A percentile compares a stretch with the other conserved stretches of the same genome.
These are phyloP conservation scores for Machimus atricapillus DNA, from an alignment of 2,888 invertebrate species.

Conservation along the genomic window DNA sequence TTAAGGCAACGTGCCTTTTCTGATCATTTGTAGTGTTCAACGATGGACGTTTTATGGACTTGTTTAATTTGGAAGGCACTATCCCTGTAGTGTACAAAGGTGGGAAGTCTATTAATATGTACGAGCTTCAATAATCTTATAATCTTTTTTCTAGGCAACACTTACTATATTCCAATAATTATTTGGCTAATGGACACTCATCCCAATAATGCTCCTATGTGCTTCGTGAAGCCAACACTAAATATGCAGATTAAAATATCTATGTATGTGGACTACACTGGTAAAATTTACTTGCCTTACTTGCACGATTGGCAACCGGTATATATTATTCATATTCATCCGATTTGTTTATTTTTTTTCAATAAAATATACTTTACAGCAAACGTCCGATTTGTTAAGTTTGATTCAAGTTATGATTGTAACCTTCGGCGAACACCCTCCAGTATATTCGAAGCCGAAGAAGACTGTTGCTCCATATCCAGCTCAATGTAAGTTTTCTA, in stretches of 20 bases:
- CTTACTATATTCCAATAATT: constrained; percentile 95
- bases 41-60: constrained; percentile 81
- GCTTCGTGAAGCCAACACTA: constrained; percentile 91
- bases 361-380: constrained; percentile 55
- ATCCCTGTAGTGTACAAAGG: constrained; percentile 93
- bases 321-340: constrained; percentile 49
- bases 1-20: neutral
- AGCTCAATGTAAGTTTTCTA: constrained; percentile 49
- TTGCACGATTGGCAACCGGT: constrained; percentile 91
- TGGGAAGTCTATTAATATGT: constrained; percentile 47
- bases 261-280: constrained; percentile 92
- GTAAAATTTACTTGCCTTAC: constrained; percentile 95
- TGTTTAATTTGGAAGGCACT: constrained; percentile 88
- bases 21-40: constrained; percentile 74
- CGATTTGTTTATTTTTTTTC: neutral
- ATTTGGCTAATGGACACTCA: constrained; percentile 98
- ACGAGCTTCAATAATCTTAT: neutral
- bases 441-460: constrained; percentile 83
- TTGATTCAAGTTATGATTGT: constrained; percentile 90
- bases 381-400: constrained; percentile 82
- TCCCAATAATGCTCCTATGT: constrained; percentile 95
- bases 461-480: constrained; percentile 67
- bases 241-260: constrained; percentile 97
- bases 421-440: constrained; percentile 94
- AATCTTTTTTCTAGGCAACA: constrained; percentile 65